Evolutionary conservation across 2,888 invertebrate genomes (phyloP), one percentile per base, ranked within the genome.

Genomic region (Leptopterna dolabrata): DNA sequence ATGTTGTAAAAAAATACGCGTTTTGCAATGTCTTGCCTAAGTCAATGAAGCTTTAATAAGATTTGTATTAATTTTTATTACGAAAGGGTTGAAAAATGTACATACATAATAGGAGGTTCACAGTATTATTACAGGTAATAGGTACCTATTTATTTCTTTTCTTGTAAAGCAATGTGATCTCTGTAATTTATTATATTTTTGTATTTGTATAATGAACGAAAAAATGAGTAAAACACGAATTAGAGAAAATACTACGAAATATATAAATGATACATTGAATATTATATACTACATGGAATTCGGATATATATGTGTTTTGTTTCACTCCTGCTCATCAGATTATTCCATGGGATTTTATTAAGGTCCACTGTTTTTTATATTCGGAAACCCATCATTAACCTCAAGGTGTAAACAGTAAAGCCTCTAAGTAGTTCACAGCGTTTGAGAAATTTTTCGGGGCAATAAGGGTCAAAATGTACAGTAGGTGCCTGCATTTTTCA

Each of bases 111-210:
- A n/a, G 24, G 36, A 45, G 45, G 45, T 43, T 78, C 13, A 16
- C 27, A 36, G 41, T 45, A 78, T 27, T 45, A 24, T 19, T 45
- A 9, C 2, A 0, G 1, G 41, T 45, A 27, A 19, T 19, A n/a
- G n/a, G n/a, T n/a, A 36, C 36, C 7, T 36, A 45, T 45, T 45
- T 78, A 78, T 78, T 78, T 78, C 6, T 78, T 19, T 13, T 45
- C 6, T 24, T 3, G 78, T n/a, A 45, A 78, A 24, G 24, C 36
- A 45, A 71, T 85, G 85, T 85, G 85, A 85, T 85, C 73, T 85
- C 73, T 73, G 71, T 85, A 85, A 83, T 73, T 85, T 85, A 81
- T 81, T 81, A 85, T 85, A 85, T 85, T 85, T 85, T 85, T 83
- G 63, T 83, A 83, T 16, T 73, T 78, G 78, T 45, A 45, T 43